These are phyloP conservation scores for Eudasyphora cyanicolor DNA, from an alignment of 2,888 invertebrate species.

Conservation along the genomic window DNA sequence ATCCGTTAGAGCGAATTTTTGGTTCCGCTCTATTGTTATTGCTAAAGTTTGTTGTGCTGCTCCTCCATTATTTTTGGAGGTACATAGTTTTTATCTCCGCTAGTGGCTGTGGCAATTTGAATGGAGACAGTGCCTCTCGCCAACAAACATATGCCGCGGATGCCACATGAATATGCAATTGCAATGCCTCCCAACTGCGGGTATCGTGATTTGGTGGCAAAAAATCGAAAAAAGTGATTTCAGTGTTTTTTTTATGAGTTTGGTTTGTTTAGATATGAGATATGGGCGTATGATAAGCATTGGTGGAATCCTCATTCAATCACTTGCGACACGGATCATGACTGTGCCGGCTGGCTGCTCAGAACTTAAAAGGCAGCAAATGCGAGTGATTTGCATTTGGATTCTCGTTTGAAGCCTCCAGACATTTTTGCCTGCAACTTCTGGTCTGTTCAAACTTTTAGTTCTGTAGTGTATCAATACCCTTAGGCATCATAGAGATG, in stretches of 20 bases:
- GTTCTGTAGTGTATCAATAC: no score
- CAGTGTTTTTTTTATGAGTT: conserved; percentile 45
- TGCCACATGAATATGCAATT: not conserved
- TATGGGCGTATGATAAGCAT: conserved; percentile 45
- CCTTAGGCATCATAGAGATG: no score
- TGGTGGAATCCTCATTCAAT: not conserved
- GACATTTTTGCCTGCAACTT: not conserved
- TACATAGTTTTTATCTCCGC: conserved; percentile 18
- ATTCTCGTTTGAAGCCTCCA: no score
- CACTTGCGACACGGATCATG: conserved; percentile 3
- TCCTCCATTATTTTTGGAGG: conserved; percentile 18
- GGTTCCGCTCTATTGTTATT: conserved; percentile 50
- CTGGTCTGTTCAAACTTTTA: not conserved
- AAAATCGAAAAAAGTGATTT: conserved; percentile 38
- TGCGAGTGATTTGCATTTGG: no score
- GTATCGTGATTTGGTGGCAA: not conserved
- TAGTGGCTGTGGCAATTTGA: conserved; percentile 42
- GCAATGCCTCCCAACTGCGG: not conserved
- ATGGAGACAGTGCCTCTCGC: conserved; percentile 35
- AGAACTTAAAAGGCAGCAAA: not conserved
- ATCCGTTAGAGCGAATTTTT: conserved; percentile 15
- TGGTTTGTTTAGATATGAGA: conserved; percentile 37
- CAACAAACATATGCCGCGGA: conserved; percentile 13
- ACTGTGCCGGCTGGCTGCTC: no score
- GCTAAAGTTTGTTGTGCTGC: conserved; percentile 34